phyloP scores from a whole-genome alignment of 2,113 vertebrate genomes.

The Smithornis capensis region DNA sequence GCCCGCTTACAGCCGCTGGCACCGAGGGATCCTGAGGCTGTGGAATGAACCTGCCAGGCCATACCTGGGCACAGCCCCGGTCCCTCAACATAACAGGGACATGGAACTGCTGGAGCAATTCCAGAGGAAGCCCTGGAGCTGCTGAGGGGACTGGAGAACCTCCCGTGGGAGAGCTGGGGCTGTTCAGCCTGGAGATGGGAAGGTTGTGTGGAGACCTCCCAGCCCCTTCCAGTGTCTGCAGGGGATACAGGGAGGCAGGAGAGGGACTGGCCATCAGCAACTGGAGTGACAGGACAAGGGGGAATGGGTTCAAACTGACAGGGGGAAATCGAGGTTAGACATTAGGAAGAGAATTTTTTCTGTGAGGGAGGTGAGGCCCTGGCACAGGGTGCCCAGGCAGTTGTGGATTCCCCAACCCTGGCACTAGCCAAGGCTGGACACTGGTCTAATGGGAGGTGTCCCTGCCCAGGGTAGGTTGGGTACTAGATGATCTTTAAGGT shows the following conservation, averaged over 20 bases:
- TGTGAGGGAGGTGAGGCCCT: neutral
- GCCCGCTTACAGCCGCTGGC: neutral
- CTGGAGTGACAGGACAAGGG: too few relatives aligned
- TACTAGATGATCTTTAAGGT: neutral
- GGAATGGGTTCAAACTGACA: neutral
- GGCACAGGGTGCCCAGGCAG: neutral
- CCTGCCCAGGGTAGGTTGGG: neutral
- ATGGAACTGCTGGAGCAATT: neutral
- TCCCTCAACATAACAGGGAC: neutral
- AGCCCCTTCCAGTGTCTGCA: too few relatives aligned
- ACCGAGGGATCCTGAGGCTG: neutral
- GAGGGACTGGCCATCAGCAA: neutral
- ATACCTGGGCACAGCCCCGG: neutral
- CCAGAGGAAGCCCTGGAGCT: neutral
- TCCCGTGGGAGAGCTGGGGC: neutral
- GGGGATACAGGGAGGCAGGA: too few relatives aligned
- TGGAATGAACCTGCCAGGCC: rapidly evolving
- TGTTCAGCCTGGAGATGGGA: neutral
- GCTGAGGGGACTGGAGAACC: neutral
- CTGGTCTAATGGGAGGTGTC: neutral
- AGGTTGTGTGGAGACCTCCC: neutral
- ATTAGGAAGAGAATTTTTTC: neutral
- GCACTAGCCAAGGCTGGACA: too few relatives aligned
- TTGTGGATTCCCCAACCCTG: neutral
- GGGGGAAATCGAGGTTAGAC: neutral